Evolutionary conservation across 1,140 invertebrate species (phyloP).

Genomic region (Caerostris darwini): DNA sequence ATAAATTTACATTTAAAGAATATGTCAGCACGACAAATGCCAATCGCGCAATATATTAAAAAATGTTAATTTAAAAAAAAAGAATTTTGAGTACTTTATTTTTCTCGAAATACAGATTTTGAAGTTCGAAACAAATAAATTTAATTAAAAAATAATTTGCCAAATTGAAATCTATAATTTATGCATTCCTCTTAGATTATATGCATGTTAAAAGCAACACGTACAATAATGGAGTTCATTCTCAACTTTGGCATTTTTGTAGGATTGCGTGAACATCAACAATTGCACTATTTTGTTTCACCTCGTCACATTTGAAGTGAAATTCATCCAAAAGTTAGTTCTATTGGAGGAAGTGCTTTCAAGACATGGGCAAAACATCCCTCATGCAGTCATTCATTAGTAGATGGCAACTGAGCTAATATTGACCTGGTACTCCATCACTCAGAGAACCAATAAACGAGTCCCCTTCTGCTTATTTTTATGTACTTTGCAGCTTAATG

Average conservation of each 20-base stretch:
- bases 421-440: constrained; percentile 9
- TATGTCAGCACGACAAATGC: too few relatives aligned
- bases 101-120: too few relatives aligned
- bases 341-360: not conserved
- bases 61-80: too few relatives aligned
- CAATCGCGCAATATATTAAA: too few relatives aligned
- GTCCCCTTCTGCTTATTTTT: not conserved
- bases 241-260: not conserved
- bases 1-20: too few relatives aligned
- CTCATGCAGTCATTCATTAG: not conserved
- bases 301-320: not conserved
- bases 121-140: too few relatives aligned
- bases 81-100: too few relatives aligned
- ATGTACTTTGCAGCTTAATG: constrained; percentile 15
- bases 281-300: not conserved
- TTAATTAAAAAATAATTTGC: too few relatives aligned
- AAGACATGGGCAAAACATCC: not conserved
- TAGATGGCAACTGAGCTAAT: constrained; percentile 21
- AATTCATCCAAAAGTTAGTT: not conserved
- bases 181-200: too few relatives aligned
- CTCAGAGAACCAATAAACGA: constrained; percentile 18
- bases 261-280: not conserved
- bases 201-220: too few relatives aligned
- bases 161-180: too few relatives aligned
- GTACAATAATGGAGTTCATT: not conserved